Percentiles rank a stretch among this genome's conserved stretches.
These are phyloP conservation scores for Myotis davidii DNA, from an alignment of 2,113 vertebrate genomes.

Conservation along the genomic window DNA sequence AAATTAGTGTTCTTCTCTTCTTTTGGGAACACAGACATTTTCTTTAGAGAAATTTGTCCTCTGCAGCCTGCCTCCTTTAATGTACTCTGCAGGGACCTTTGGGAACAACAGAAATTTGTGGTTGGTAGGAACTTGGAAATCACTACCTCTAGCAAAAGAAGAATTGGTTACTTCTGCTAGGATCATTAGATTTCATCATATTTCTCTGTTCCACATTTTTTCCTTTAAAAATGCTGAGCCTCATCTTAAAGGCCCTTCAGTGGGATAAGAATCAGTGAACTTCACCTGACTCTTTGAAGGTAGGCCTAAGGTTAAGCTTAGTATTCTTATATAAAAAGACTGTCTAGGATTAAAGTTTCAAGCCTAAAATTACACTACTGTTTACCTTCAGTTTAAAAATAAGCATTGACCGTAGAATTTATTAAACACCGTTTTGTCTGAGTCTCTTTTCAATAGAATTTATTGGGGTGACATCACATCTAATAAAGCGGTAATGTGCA, in stretches of 20 bases:
- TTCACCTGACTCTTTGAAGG: slow-evolving; percentile 2
- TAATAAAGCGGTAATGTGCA: too few species aligned
- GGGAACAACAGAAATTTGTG: slow-evolving; percentile 47
- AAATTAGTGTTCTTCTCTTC: slow-evolving; percentile 42
- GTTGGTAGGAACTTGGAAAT: slow-evolving; percentile 15
- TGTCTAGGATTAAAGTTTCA: slow-evolving; percentile 27
- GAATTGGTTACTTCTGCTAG: not conserved
- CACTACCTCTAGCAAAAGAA: slow-evolving; percentile 31
- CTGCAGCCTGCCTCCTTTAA: not conserved
- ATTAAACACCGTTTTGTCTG: not conserved
- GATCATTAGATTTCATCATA: not conserved
- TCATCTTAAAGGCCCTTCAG: not conserved
- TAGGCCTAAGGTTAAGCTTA: not conserved
- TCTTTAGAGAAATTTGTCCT: slow-evolving; percentile 34
- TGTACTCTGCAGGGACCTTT: not conserved
- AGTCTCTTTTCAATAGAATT: not conserved
- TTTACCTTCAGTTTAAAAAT: slow-evolving; percentile 53
- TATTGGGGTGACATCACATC: too few species aligned
- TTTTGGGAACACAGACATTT: slow-evolving; percentile 41
- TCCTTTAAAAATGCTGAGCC: not conserved
- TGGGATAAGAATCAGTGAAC: slow-evolving; percentile 4
- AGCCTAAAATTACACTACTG: not conserved
- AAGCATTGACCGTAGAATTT: not conserved
- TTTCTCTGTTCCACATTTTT: not conserved
- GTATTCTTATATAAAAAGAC: not conserved